These are phyloP conservation scores for Teleopsis dalmanni DNA, from an alignment of 1,140 invertebrate genomes.

Conservation along the genomic window DNA sequence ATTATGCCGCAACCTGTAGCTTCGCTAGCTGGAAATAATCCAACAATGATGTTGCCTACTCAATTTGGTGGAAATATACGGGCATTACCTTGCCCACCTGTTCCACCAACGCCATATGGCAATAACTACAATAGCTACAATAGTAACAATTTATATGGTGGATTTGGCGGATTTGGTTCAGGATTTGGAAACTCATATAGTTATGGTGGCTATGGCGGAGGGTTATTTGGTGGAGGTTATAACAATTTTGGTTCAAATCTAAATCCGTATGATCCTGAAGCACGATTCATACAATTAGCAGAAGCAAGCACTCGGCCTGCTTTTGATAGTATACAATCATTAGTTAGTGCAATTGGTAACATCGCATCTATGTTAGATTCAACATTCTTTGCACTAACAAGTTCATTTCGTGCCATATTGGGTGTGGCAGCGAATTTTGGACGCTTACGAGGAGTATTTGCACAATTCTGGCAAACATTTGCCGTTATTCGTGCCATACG, in stretches of 20 bases:
- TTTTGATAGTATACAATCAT: slow-evolving; percentile 89
- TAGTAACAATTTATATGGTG: slow-evolving; percentile 7
- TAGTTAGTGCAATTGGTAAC: slow-evolving; percentile 85
- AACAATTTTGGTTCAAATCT: slow-evolving; percentile 47
- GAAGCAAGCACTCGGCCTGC: slow-evolving; percentile 85
- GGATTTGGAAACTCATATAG: slow-evolving; percentile 31
- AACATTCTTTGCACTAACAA: slow-evolving; percentile 89
- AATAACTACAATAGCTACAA: not conserved
- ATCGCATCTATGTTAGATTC: slow-evolving; percentile 95
- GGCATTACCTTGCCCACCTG: slow-evolving; percentile 21
- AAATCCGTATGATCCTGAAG: slow-evolving; percentile 41
- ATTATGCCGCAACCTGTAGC: slow-evolving; percentile 20
- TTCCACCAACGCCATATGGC: slow-evolving; percentile 24
- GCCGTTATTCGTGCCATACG: slow-evolving; percentile 69
- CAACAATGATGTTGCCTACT: slow-evolving; percentile 16
- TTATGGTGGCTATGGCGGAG: slow-evolving; percentile 27
- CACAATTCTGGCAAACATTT: slow-evolving; percentile 76
- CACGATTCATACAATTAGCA: slow-evolving; percentile 73
- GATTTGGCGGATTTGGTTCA: slow-evolving; percentile 30
- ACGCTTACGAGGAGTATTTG: slow-evolving; percentile 69
- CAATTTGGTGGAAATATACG: slow-evolving; percentile 33
- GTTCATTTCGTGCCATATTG: slow-evolving; percentile 88
- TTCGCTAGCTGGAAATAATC: not conserved
- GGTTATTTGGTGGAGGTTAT: slow-evolving; percentile 33
- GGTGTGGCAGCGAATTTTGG: slow-evolving; percentile 93